A percentile compares a stretch with the other conserved stretches of the same genome.
Evolutionary conservation across 1,140 invertebrate species (phyloP).

Genomic region (Mercenaria mercenaria): DNA sequence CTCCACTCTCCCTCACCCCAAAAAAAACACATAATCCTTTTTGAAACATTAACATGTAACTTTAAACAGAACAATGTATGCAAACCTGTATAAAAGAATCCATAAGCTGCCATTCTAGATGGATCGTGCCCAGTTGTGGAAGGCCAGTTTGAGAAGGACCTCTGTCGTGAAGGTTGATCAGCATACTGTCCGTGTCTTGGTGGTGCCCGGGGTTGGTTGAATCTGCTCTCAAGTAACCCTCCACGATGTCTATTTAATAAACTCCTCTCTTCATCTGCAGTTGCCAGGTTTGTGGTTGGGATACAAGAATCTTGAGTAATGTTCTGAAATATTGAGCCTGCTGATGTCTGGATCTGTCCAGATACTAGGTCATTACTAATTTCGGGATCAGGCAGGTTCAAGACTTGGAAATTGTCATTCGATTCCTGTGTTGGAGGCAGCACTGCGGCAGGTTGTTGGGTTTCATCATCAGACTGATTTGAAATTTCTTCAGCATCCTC

Average conservation of each 20-base stretch:
- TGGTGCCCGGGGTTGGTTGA: background rate
- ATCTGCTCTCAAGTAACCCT: background rate
- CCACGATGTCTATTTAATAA: background rate
- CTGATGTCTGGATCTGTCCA: background rate
- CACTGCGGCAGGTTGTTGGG: no score
- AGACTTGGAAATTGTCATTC: background rate
- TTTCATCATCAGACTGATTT: no score
- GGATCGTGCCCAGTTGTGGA: background rate
- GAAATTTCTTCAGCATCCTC: background rate
- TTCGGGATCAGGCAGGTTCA: background rate
- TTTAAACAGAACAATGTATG: no score
- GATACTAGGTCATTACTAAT: no score
- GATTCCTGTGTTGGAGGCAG: background rate
- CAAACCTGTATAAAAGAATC: constrained; percentile 42
- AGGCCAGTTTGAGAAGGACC: constrained; percentile 35
- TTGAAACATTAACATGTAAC: no score
- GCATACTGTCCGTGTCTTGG: constrained; percentile 29
- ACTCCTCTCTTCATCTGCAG: background rate
- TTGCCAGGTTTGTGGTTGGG: background rate
- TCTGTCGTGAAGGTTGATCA: background rate
- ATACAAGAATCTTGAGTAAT: background rate
- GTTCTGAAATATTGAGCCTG: background rate
- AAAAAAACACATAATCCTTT: no score
- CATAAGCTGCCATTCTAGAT: constrained; percentile 19
- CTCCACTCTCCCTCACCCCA: no score